phyloP scores from a whole-genome alignment of 2,113 vertebrate species.

The Anguilla japonica region DNA sequence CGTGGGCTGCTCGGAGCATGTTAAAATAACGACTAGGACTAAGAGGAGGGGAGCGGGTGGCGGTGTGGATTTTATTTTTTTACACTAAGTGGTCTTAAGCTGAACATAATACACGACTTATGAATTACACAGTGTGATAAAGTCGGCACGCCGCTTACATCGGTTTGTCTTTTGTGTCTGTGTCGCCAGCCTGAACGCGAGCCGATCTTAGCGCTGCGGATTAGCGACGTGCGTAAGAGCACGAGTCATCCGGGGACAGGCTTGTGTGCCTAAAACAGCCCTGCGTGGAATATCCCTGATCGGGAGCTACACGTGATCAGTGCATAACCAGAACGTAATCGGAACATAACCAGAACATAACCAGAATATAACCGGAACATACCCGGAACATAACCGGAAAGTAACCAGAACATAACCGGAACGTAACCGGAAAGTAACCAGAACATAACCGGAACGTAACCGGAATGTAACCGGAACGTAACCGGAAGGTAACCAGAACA shows the following conservation, averaged over 20 bases:
- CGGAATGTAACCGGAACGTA: too few relatives aligned
- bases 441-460: too few relatives aligned
- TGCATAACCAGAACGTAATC: too few relatives aligned
- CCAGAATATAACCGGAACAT: too few relatives aligned
- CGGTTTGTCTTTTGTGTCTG: neutral
- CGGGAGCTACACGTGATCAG: too few relatives aligned
- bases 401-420: too few relatives aligned
- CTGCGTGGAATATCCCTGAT: too few relatives aligned
- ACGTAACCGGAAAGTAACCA: too few relatives aligned
- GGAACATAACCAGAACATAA: too few relatives aligned
- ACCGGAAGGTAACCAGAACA: too few relatives aligned
- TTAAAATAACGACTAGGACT: neutral
- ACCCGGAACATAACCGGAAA: too few relatives aligned
- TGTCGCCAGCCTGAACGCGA: neutral
- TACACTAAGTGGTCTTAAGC: neutral
- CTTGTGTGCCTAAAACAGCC: neutral
- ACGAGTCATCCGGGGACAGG: neutral
- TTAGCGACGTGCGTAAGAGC: neutral
- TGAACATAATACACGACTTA: neutral
- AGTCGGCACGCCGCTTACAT: neutral
- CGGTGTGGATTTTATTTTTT: neutral
- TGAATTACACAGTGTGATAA: neutral
- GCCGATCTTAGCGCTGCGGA: neutral
- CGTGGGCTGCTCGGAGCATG: slow-evolving; percentile 29
- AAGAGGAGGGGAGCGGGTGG: neutral